A percentile compares a stretch with the other conserved stretches of the same genome.
These are phyloP conservation scores for Antennarius maculatus DNA, from an alignment of 2,797 vertebrate species.

Conservation along the genomic window DNA sequence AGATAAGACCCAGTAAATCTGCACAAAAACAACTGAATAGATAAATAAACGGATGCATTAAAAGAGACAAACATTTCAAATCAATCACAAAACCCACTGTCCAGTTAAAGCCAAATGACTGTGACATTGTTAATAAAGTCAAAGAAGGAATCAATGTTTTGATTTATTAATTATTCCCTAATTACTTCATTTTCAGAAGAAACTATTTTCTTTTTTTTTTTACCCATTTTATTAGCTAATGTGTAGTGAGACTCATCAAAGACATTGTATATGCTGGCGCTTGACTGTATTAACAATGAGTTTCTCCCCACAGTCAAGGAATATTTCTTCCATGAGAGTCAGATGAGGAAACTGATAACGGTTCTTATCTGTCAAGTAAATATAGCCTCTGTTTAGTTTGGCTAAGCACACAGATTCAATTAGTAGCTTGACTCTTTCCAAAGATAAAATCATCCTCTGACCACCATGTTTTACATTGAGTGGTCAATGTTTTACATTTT, in stretches of 20 bases:
- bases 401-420: not conserved
- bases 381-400: not conserved
- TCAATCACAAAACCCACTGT: not conserved
- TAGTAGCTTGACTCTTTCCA: not conserved
- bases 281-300: not conserved
- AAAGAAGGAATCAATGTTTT: not conserved
- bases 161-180: not conserved
- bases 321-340: not conserved
- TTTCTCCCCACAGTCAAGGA: not conserved
- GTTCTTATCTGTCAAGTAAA: not conserved
- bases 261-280: not conserved
- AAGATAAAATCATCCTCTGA: not conserved
- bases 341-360: too few relatives aligned
- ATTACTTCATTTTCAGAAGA: not conserved
- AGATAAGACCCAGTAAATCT: not conserved
- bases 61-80: not conserved
- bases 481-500: not conserved
- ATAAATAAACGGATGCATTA: not conserved
- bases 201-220: not conserved
- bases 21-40: not conserved
- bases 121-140: not conserved
- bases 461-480: not conserved
- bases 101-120: not conserved
- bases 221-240: too few relatives aligned
- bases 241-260: not conserved